A percentile compares a stretch with the other conserved stretches of the same genome.
phyloP scores from a whole-genome alignment of 2,113 vertebrate species.

The Chlamydotis undulata region DNA sequence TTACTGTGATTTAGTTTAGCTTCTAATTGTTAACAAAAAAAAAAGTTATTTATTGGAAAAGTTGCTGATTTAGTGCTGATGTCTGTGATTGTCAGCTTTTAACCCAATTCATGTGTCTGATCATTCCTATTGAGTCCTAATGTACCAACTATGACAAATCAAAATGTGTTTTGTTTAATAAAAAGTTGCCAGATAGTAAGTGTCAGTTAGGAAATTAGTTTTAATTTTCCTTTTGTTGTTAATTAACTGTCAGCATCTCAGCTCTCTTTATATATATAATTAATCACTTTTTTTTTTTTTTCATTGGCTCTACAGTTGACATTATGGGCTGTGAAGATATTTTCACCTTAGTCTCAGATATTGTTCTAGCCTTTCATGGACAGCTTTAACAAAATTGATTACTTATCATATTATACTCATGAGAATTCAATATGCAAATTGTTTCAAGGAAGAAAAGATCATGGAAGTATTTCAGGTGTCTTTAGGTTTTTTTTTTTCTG shows the following conservation, averaged over 20 bases:
- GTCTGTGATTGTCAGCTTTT: neutral
- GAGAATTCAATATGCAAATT: neutral
- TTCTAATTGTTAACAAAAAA: neutral
- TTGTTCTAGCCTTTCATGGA: neutral
- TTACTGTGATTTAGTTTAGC: constrained; percentile 5
- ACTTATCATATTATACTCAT: neutral
- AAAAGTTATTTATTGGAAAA: neutral
- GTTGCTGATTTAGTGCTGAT: neutral
- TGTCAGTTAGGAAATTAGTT: constrained; percentile 55
- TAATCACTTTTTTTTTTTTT: constrained; percentile 41
- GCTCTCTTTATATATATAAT: constrained; percentile 74
- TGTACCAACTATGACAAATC: constrained; percentile 46
- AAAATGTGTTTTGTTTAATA: constrained; percentile 71
- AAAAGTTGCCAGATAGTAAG: constrained; percentile 63
- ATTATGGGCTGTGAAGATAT: constrained; percentile 1
- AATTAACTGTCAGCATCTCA: constrained; percentile 79
- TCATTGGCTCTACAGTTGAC: neutral
- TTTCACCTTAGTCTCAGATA: constrained; percentile 36
- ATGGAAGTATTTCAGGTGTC: neutral
- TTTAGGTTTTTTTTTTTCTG: neutral
- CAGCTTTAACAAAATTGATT: constrained; percentile 24
- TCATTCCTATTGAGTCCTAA: neutral
- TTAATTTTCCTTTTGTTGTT: constrained; percentile 78
- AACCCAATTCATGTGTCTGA: neutral
- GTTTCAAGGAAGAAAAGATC: neutral